Evolutionary conservation across 2,797 vertebrate genomes (phyloP), one percentile per base, ranked within the genome.

Genomic region (Acropternis orthonyx): DNA sequence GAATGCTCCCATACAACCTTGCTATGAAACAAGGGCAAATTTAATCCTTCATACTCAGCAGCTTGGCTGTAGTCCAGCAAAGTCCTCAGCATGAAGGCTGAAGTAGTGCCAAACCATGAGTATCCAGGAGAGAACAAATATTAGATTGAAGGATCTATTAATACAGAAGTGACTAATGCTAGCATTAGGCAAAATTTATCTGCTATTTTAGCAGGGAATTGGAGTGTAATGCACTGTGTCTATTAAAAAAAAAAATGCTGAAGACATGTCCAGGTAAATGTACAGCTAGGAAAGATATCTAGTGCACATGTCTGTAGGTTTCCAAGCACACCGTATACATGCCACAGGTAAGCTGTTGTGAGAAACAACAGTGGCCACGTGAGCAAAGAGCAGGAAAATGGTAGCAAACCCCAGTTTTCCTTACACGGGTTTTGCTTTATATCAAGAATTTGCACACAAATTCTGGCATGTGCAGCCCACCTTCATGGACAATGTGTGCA

Each of bases 1-100:
- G 95, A 97, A 95, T 91, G 91, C 44, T 94, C 90, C 85, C 86
- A 93, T 39, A 77, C 54, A 93, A 95, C 93, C 92, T 94, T 95
- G 91, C 73, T 75, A 86, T 89, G 73, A 94, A 95, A 92, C 69
- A 91, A 96, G 91, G 86, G 79, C 92, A 95, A 97, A 96, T 95
- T 95, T 89, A 96, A 97, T 96, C 85, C 87, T 95, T 94, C 88
- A 84, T 93, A 92, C 85, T 92, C 78, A 77, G 61, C 88, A 83
- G 81, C 54, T 88, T 97, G 95, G 95, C 96, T 94, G 86, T 88
- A 67, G 61, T 94, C 96, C 96, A 97, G 77, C 56, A 95, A 89
- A 87, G 85, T 85, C 92, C 95, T 95, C 88, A 95, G 89, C 85
- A 39, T 62, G 92, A 86, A 91, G 75, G 78, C 63, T 95, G 92